phyloP scores from a whole-genome alignment of 2,113 vertebrate genomes.

The Archocentrus centrarchus region DNA sequence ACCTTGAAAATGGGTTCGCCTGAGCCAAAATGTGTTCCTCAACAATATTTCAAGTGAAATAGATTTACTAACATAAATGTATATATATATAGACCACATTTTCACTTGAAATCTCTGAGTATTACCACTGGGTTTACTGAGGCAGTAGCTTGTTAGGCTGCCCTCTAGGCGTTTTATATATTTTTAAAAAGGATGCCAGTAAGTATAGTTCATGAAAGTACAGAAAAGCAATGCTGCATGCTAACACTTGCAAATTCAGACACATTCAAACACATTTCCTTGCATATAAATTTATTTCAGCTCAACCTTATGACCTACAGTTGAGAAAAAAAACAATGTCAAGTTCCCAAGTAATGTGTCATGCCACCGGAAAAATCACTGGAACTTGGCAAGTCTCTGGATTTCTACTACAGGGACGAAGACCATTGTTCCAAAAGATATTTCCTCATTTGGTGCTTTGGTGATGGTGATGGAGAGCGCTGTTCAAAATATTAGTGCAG shows the following conservation, averaged over 20 bases:
- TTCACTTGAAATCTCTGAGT: not conserved
- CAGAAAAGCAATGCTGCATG: not conserved
- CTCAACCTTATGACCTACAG: not conserved
- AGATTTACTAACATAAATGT: not conserved
- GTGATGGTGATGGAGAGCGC: not conserved
- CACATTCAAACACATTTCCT: not conserved
- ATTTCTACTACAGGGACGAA: not conserved
- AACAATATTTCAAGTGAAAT: not conserved
- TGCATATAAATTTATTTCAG: not conserved
- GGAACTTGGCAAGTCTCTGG: not conserved
- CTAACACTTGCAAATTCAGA: not conserved
- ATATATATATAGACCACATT: not conserved
- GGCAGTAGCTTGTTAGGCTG: not conserved
- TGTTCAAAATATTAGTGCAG: not conserved
- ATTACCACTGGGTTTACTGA: not conserved
- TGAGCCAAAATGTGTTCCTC: conserved; percentile 1
- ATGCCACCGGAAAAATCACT: not conserved
- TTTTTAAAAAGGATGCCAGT: not conserved
- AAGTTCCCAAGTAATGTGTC: rapidly evolving
- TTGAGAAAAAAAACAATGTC: not conserved
- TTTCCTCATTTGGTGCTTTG: not conserved
- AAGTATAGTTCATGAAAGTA: not conserved
- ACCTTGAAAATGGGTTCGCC: not conserved
- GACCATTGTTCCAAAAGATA: not conserved
- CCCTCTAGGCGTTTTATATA: not conserved